Evolutionary conservation across 2,797 vertebrate genomes (phyloP).

Genomic region (Enteromius anoplus): DNA sequence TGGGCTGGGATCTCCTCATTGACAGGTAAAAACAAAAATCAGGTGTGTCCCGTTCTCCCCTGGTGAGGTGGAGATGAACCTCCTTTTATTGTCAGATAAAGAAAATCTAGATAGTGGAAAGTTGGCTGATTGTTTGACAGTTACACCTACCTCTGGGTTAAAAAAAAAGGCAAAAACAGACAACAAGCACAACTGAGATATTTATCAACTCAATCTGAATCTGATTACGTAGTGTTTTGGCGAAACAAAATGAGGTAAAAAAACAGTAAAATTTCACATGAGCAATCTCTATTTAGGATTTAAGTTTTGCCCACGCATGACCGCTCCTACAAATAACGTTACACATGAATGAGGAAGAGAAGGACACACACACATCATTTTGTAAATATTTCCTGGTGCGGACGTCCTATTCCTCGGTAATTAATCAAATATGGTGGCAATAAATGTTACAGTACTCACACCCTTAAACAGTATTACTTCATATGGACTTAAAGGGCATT

Average conservation of each 20-base stretch:
- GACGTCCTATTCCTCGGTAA: neutral
- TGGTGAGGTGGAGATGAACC: neutral
- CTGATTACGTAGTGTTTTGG: neutral
- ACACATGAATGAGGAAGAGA: neutral
- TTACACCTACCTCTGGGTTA: neutral
- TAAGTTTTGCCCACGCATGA: neutral
- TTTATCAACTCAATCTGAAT: neutral
- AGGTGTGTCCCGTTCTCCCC: conserved; percentile 18
- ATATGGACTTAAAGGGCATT: neutral
- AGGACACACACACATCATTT: neutral
- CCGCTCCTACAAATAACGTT: neutral
- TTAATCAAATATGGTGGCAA: neutral
- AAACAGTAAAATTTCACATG: neutral
- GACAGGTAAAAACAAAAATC: conserved; percentile 1
- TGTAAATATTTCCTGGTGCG: neutral
- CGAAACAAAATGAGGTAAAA: neutral
- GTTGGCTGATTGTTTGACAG: neutral
- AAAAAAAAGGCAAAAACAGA: neutral
- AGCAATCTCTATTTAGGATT: neutral
- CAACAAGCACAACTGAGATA: neutral
- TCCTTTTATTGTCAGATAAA: neutral
- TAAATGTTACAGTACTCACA: neutral
- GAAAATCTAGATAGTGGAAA: neutral
- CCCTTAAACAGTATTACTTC: neutral
- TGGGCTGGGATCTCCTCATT: neutral